A percentile compares a stretch with the other conserved stretches of the same genome.
phyloP scores from a whole-genome alignment of 1,140 invertebrate genomes.

The Stegodyphus mimosarum region DNA sequence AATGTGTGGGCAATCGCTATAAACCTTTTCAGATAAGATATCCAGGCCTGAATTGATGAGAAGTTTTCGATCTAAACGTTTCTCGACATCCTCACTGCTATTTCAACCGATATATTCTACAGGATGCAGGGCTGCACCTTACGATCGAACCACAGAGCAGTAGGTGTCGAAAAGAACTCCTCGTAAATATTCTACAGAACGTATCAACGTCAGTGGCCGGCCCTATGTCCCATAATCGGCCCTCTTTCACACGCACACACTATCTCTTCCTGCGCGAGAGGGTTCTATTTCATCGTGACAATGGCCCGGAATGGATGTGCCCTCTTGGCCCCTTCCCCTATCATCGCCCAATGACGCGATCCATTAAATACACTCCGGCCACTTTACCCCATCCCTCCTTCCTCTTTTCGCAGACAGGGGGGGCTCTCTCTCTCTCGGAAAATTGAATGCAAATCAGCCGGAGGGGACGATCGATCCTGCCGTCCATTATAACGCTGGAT shows the following conservation, averaged over 20 bases:
- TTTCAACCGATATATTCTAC: too few species aligned
- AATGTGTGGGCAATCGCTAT: too few species aligned
- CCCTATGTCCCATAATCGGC: conserved; percentile 46
- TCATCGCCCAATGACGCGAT: conserved; percentile 60
- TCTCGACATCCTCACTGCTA: too few species aligned
- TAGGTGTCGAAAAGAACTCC: conserved; percentile 16
- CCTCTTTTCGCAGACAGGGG: background rate
- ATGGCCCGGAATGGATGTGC: conserved; percentile 56
- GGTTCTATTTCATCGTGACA: conserved; percentile 47
- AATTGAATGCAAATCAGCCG: conserved; percentile 59
- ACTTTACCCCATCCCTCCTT: conserved; percentile 31
- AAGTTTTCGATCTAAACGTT: too few species aligned
- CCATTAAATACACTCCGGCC: conserved; percentile 60
- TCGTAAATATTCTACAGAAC: conserved; percentile 56
- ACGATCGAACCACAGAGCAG: background rate
- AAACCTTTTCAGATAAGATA: too few species aligned
- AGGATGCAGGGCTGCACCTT: background rate
- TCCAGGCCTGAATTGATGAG: too few species aligned
- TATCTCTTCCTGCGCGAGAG: conserved; percentile 33
- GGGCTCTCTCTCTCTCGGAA: conserved; percentile 44
- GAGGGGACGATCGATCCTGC: conserved; percentile 28
- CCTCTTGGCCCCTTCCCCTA: conserved; percentile 57
- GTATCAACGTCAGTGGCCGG: conserved; percentile 35
- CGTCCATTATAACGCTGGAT: conserved; percentile 56
- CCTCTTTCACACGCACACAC: conserved; percentile 43